These are phyloP conservation scores for Brienomyrus longianalis DNA, from an alignment of 2,113 vertebrate species.

Conservation along the genomic window DNA sequence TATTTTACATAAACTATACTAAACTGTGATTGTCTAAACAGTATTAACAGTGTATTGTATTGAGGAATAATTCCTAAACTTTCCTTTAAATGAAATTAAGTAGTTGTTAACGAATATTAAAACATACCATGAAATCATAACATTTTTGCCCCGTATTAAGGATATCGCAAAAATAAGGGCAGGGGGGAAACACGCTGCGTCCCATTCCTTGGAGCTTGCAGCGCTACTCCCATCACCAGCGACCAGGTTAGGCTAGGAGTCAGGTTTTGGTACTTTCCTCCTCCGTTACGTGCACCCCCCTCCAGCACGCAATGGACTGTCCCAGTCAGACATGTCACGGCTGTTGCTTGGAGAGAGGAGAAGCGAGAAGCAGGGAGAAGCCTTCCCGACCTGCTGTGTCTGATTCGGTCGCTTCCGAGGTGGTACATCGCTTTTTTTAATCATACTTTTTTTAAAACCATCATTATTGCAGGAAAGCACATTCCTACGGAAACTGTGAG, in stretches of 20 bases:
- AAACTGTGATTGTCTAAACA: not conserved
- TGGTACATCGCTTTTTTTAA: constrained; percentile 31
- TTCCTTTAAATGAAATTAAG: not conserved
- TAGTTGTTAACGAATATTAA: not conserved
- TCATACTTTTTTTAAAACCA: not conserved
- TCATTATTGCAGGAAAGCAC: not conserved
- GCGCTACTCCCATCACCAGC: not conserved
- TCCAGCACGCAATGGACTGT: constrained; percentile 46
- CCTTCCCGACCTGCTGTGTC: constrained; percentile 51
- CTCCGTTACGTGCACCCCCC: constrained; percentile 38
- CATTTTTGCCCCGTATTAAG: not conserved
- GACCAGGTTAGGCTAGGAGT: not conserved
- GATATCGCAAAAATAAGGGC: not conserved
- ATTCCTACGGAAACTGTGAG: not conserved
- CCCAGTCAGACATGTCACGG: constrained; percentile 60
- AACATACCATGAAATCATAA: not conserved
- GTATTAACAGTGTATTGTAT: not conserved
- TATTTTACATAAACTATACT: not conserved
- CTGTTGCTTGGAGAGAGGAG: constrained; percentile 49
- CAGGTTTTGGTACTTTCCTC: not conserved
- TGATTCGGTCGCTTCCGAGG: constrained; percentile 35
- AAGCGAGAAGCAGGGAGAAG: constrained; percentile 43
- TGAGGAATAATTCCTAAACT: not conserved
- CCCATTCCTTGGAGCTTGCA: not conserved
- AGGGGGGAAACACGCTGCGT: not conserved